Evolutionary conservation across 2,888 invertebrate genomes (phyloP), one percentile per base, ranked within the genome.

Genomic region (Clanis bilineata): DNA sequence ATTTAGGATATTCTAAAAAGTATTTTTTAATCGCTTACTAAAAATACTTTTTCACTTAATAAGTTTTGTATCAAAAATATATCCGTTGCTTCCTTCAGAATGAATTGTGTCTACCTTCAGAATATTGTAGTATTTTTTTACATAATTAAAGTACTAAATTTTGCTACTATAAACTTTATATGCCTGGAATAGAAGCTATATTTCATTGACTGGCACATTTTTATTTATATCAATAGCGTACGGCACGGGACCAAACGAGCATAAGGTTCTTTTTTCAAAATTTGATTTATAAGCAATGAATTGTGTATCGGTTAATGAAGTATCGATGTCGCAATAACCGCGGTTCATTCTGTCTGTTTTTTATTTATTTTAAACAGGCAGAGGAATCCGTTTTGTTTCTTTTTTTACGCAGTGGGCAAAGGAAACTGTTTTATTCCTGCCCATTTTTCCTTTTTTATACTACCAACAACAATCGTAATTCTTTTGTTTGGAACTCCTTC

Each of bases 201-300:
- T 18, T 32, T 10, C 51, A 18, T 9, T 9, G 15, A 21, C 25
- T 5, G 18, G 57, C 63, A 58, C 65, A 68, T 63, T 64, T 71
- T 73, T 75, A 73, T 69, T 74, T 77, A 77, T 77, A 77, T 73
- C 72, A 76, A 78, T 76, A 75, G 80, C 73, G 75, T 73, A 80
- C 74, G 81, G 80, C 82, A 84, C 82, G 75, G 78, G 79, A 72
- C 82, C 73, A 86, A 88, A 89, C 83, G 85, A 88, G 82, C 71
- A 63, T 60, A 74, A 82, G 79, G 73, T 86, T 82, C 71, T 83
- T 87, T 86, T 86, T 83, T 76, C 70, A 72, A 71, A 72, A 73
- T 81, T 79, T 88, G 88, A 86, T 88, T 87, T 89, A 88, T 84
- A 79, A 75, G 83, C 80, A 82, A 83, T 85, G 83, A 80, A 85